These are phyloP conservation scores for Chymomyza caudatula DNA, from an alignment of 2,888 invertebrate genomes.

Conservation along the genomic window DNA sequence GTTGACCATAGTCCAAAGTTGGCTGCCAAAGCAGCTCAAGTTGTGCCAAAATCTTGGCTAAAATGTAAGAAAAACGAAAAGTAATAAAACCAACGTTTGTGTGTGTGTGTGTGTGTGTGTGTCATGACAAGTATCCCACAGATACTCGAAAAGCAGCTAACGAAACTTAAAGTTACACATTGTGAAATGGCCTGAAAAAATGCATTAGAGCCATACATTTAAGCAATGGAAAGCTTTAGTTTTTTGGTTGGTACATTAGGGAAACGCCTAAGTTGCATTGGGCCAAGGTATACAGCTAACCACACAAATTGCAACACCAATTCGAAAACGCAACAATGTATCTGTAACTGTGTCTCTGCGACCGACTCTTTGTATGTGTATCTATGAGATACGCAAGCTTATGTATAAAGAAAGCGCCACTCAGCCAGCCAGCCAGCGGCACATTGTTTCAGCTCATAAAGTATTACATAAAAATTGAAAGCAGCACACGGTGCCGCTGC, in stretches of 20 bases:
- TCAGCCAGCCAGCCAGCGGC: slow-evolving; percentile 27
- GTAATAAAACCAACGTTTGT: not conserved
- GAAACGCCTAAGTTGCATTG: not conserved
- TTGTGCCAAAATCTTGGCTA: not conserved
- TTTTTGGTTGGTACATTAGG: not conserved
- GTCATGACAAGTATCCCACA: not conserved
- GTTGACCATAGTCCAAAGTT: not conserved
- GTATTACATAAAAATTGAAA: slow-evolving; percentile 52
- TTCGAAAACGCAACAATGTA: not conserved
- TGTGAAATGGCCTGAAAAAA: not conserved
- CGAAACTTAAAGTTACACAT: not conserved
- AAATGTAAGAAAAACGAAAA: not conserved
- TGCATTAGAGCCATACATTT: not conserved
- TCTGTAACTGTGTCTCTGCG: not conserved
- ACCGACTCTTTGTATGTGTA: not conserved
- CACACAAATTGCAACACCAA: slow-evolving; percentile 8
- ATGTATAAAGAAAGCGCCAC: slow-evolving; percentile 38
- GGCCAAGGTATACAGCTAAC: not conserved
- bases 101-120: too few species aligned
- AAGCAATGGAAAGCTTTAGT: not conserved
- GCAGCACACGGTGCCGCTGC: slow-evolving; percentile 14
- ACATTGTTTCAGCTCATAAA: slow-evolving; percentile 44
- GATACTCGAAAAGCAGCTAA: not conserved
- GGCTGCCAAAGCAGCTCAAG: not conserved
- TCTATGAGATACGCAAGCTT: slow-evolving; percentile 7